These are phyloP conservation scores for Drosophila kanapiae DNA, from an alignment of 1,140 invertebrate genomes.

Conservation along the genomic window DNA sequence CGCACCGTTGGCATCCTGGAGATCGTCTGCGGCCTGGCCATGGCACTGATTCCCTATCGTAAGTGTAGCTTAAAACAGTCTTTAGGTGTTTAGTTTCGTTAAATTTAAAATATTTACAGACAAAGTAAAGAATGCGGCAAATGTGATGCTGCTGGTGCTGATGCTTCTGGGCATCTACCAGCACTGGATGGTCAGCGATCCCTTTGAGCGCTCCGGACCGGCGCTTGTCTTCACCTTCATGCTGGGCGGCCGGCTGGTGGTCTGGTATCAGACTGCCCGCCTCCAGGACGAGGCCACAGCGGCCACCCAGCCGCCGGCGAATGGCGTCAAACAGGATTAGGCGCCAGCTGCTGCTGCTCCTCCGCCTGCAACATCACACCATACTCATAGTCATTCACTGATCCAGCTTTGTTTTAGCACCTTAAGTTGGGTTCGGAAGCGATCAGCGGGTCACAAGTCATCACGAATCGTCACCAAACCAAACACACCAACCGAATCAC, in stretches of 20 bases:
- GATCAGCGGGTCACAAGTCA: constrained; percentile 35
- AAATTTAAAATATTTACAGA: constrained; percentile 86
- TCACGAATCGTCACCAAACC: neutral
- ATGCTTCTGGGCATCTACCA: constrained; percentile 96
- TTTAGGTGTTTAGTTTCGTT: neutral
- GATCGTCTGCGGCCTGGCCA: constrained; percentile 94
- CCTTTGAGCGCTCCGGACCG: constrained; percentile 96
- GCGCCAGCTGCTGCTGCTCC: constrained; percentile 3
- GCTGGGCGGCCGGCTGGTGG: constrained; percentile 95
- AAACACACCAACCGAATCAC: constrained; percentile 9
- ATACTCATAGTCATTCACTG: constrained; percentile 59
- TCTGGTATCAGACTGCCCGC: constrained; percentile 88
- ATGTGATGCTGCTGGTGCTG: constrained; percentile 92
- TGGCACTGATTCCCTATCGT: constrained; percentile 96
- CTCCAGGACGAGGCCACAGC: constrained; percentile 86
- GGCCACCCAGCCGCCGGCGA: constrained; percentile 86
- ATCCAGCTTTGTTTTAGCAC: constrained; percentile 74
- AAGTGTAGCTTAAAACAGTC: constrained; percentile 85
- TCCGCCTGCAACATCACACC: constrained; percentile 9
- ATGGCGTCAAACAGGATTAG: constrained; percentile 89
- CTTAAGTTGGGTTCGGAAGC: constrained; percentile 50
- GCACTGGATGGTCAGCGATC: constrained; percentile 96
- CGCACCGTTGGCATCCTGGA: constrained; percentile 94
- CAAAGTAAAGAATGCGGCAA: constrained; percentile 95
- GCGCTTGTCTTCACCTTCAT: constrained; percentile 98